Evolutionary conservation across 2,888 invertebrate species (phyloP), one percentile per base, ranked within the genome.

Genomic region (Aphrophora alni): DNA sequence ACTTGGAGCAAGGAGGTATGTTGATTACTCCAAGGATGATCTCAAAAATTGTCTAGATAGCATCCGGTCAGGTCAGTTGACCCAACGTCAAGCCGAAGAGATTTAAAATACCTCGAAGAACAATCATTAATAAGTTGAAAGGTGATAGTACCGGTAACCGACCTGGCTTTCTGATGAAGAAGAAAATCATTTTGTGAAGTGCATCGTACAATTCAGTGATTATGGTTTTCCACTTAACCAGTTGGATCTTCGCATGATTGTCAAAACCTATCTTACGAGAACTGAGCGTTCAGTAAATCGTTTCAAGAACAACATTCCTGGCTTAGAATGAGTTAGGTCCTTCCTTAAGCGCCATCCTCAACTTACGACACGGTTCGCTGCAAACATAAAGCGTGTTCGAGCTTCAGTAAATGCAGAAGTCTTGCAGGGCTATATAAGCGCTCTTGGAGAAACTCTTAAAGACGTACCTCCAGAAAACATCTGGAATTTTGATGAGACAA

Each of bases 261-360:
- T 75, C n/a, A 75, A 28, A 38, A n/a, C 24, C 3, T n/a, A 75
- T 21, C 38, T 75, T 1, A 25, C 33, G 4, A 33, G 21, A 44
- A 7, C n/a, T 38, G 75, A 25, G 12, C 17, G 44, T 10, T 10
- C 4, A 7, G 80, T 82, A 28, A 51, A 24, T 7, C 17, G 59
- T 21, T 86, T 86, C 78, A 83, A 80, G 80, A 81, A 85, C 78
- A 86, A 86, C 80, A 38, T 85, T 14, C 85, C 86, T 38, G 86
- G 86, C 14, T 77, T 77, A 73, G 85, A 86, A 17, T 81, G 81
- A 77, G 28, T 77, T 14, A 77, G 44, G 28, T 69, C 72, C 5
- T 81, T 81, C 59, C 44, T 38, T 25, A 77, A 71, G 44, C 12
- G 80, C 21, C 26, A 77, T 68, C 80, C 76, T n/a, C 21, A 38